Percentiles rank a stretch among this genome's conserved stretches.
Conservation (phyloP, 2,888 invertebrate genomes). For the Ornithoptera priamus region DNA sequence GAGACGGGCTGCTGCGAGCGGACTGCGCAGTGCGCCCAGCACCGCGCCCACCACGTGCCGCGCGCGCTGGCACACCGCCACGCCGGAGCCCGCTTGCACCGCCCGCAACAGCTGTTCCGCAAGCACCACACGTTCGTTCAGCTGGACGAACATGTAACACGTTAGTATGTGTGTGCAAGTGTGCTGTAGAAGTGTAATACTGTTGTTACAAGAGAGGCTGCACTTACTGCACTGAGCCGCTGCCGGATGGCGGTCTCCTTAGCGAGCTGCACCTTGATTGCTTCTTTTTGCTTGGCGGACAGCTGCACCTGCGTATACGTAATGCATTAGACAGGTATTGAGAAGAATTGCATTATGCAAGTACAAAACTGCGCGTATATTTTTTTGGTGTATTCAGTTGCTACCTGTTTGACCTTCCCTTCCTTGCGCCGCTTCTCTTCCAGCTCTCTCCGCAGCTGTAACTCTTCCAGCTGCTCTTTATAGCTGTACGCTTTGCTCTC, state of each 20-base stretch:
- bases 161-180: too few species aligned
- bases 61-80: slow-evolving; percentile 56
- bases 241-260: slow-evolving; percentile 90
- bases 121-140: slow-evolving; percentile 67
- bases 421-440: slow-evolving; percentile 92
- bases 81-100: slow-evolving; percentile 63
- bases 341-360: not conserved
- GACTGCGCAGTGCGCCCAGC: slow-evolving; percentile 85
- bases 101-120: slow-evolving; percentile 69
- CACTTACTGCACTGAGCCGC: slow-evolving; percentile 81
- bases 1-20: slow-evolving; percentile 86
- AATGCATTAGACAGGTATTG: slow-evolving; percentile 14
- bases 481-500: slow-evolving; percentile 98
- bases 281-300: slow-evolving; percentile 94
- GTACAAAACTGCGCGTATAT: too few species aligned
- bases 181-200: too few species aligned
- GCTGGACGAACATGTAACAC: slow-evolving; percentile 37
- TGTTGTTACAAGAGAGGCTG: too few species aligned
- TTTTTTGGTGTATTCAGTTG: not conserved
- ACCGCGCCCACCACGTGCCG: slow-evolving; percentile 59
- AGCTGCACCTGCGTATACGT: slow-evolving; percentile 52
- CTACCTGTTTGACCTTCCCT: slow-evolving; percentile 85
- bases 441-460: slow-evolving; percentile 94
- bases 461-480: slow-evolving; percentile 97
- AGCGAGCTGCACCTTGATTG: slow-evolving; percentile 89